Evolutionary conservation across 2,888 invertebrate species (phyloP).

Genomic region (Timema cristinae): DNA sequence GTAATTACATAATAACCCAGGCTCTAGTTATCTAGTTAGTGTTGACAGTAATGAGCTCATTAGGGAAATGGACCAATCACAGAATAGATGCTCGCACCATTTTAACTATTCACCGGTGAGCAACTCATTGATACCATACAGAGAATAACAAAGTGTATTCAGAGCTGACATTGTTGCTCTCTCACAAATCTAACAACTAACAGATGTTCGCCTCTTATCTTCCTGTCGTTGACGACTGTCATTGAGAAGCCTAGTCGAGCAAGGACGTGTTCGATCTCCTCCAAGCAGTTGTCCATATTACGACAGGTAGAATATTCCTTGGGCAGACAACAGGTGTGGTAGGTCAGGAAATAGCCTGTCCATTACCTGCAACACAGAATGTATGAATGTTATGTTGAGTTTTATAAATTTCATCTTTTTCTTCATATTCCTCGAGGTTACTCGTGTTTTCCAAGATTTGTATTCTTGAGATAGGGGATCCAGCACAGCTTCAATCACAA

Average conservation of each 20-base stretch:
- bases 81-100: too few relatives aligned
- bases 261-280: constrained; percentile 63
- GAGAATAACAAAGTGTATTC: too few relatives aligned
- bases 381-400: not conserved
- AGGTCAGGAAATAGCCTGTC: constrained; percentile 60
- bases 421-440: not conserved
- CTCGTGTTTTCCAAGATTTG: too few relatives aligned
- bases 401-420: not conserved
- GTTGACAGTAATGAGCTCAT: too few relatives aligned
- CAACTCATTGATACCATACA: too few relatives aligned
- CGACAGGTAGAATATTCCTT: constrained; percentile 84
- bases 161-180: constrained; percentile 10
- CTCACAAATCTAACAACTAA: constrained; percentile 68
- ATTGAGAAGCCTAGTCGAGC: constrained; percentile 54
- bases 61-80: too few relatives aligned
- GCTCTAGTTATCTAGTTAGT: too few relatives aligned
- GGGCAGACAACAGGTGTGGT: constrained; percentile 62
- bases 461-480: too few relatives aligned
- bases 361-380: constrained; percentile 39
- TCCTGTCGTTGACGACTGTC: constrained; percentile 63
- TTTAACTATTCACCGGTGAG: too few relatives aligned
- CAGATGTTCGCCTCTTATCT: constrained; percentile 82
- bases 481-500: too few relatives aligned
- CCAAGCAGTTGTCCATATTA: constrained; percentile 83
- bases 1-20: too few relatives aligned